Base-by-base conservation (phyloP, 1,140 invertebrate species). In the Paraescarpia echinospica region DNA sequence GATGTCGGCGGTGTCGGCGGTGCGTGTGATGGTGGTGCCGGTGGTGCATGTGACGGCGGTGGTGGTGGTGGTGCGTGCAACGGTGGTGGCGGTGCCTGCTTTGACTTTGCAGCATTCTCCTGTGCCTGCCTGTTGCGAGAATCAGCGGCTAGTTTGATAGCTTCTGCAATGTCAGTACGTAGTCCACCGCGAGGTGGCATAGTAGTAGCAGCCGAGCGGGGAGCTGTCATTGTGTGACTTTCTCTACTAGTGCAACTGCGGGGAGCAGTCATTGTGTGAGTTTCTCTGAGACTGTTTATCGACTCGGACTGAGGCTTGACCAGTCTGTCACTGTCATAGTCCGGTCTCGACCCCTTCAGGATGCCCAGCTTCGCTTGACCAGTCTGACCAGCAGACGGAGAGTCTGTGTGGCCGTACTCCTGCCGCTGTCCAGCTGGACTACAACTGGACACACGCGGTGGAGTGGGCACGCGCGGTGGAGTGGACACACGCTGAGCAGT, bases 1-100 rank as follows among this genome's bases (percentile, higher is more conserved):
- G n/a, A 77, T 6, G 91, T 31, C 34, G 51, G 92, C 14, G 91
- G 41, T 31, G 48, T 9, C 33, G 91, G 91, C 33, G 91, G 91
- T 33, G 91, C 91, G 77, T 33, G n/a, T 33, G 91, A 33, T 9
- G 91, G 91, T 9, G 91, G 91, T 18, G 92, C 89, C 8, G 92
- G 92, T 8, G 93, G 88, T 59, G 93, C 51, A 93, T 59, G 92
- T 92, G 91, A 48, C 8, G n/a, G 93, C 12, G 93, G 59, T 9
- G 91, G 93, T 59, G 92, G 90, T 33, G 91, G 35, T 14, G 48
- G 91, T 91, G 33, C 48, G 31, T 34, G 59, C 88, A 91, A 48
- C 41, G 91, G 41, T 14, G 51, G 33, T 31, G 89, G 89, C 89
- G 92, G 33, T 33, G 33, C 34, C n/a, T 35, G 31, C 34, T 41